phyloP scores from a whole-genome alignment of 2,888 invertebrate species.

The Brachynemurus nebulosus region DNA sequence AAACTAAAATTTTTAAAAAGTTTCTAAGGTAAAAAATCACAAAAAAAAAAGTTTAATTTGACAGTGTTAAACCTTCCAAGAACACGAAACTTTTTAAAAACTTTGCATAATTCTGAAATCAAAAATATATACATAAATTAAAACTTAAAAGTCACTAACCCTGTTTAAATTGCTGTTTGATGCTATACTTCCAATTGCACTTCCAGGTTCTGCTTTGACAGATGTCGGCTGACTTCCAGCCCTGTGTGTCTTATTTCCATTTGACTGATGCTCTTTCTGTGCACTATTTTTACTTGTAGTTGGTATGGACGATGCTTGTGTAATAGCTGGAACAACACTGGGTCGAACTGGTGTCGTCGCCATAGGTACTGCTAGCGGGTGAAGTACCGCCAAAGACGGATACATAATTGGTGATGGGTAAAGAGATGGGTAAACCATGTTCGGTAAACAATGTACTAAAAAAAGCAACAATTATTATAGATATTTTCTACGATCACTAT shows the following conservation, averaged over 20 bases:
- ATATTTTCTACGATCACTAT: too few relatives aligned
- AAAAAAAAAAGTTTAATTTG: neutral
- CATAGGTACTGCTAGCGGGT: constrained; percentile 30
- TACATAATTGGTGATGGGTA: constrained; percentile 43
- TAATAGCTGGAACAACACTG: constrained; percentile 16
- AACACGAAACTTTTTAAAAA: neutral
- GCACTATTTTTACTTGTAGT: constrained; percentile 15
- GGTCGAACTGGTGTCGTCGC: constrained; percentile 20
- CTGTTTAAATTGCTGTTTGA: constrained; percentile 31
- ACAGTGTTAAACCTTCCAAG: neutral
- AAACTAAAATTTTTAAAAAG: too few relatives aligned
- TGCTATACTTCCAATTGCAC: constrained; percentile 31
- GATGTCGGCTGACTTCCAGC: constrained; percentile 40
- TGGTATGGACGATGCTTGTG: constrained; percentile 10
- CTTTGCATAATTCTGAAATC: neutral
- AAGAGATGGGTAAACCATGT: constrained; percentile 42
- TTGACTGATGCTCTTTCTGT: constrained; percentile 20
- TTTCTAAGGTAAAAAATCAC: neutral
- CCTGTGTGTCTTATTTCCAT: constrained; percentile 20
- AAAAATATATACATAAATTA: neutral
- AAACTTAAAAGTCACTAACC: constrained; percentile 20
- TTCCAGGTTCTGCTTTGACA: constrained; percentile 41
- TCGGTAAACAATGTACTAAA: constrained; percentile 46
- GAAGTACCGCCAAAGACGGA: constrained; percentile 36
- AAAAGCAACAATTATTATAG: constrained; percentile 4